Conservation (phyloP, 2,797 vertebrate species). For the Tinamus major region DNA sequence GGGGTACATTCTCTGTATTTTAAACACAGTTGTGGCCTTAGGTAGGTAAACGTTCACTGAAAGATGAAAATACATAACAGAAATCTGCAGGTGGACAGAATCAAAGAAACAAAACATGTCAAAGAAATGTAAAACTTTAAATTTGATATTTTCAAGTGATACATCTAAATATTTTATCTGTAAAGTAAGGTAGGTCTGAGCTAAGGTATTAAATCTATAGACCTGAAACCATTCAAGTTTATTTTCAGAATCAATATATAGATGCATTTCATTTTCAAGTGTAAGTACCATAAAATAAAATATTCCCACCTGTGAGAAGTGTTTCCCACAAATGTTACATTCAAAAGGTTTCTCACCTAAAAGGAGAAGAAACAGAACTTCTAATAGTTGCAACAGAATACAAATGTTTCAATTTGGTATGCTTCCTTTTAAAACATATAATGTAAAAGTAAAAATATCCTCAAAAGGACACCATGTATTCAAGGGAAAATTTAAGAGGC, state of each 20-base stretch:
- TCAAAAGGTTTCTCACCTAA: slow-evolving; percentile 99
- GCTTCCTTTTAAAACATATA: slow-evolving; percentile 18
- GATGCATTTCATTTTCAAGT: slow-evolving; percentile 56
- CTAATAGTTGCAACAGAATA: slow-evolving; percentile 45
- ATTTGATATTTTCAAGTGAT: not conserved
- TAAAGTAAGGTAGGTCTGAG: not conserved
- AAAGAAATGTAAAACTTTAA: not conserved
- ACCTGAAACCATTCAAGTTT: not conserved
- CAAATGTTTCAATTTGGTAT: slow-evolving; percentile 1
- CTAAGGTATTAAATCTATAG: not conserved
- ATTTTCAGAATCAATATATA: slow-evolving; percentile 36
- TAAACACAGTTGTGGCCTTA: not conserved
- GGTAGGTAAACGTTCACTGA: not conserved
- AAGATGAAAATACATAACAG: not conserved
- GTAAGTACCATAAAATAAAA: slow-evolving; percentile 69
- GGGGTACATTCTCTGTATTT: not conserved
- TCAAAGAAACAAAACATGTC: not conserved
- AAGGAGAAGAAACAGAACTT: slow-evolving; percentile 73
- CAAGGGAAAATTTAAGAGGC: slow-evolving; percentile 2
- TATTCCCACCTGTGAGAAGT: slow-evolving; percentile 95
- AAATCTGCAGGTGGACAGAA: not conserved
- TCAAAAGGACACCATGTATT: not conserved
- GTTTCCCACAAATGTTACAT: slow-evolving; percentile 96
- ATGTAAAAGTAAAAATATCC: not conserved
- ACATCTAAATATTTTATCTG: not conserved